These are phyloP conservation scores for Melinaea marsaeus DNA, from an alignment of 2,888 invertebrate species.

Conservation along the genomic window DNA sequence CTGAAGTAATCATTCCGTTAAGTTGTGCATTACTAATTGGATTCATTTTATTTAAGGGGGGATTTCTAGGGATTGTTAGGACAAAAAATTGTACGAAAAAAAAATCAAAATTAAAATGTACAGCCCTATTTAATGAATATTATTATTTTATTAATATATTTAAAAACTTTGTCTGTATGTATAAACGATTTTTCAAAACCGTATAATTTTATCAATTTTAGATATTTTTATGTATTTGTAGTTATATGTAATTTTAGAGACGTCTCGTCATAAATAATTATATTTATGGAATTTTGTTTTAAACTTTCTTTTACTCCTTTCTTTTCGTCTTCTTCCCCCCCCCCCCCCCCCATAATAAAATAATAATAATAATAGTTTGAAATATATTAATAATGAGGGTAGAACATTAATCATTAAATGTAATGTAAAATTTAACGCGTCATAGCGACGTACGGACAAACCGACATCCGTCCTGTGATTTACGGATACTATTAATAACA, in stretches of 20 bases:
- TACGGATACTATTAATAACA: constrained; percentile 30
- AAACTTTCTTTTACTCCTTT: no score
- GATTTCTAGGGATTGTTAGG: constrained; percentile 9
- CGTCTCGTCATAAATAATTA: no score
- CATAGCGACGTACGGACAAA: constrained; percentile 32
- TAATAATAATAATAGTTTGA: constrained; percentile 6
- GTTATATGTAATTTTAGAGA: no score
- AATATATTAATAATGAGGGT: constrained; percentile 13
- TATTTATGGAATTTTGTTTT: no score
- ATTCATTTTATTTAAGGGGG: constrained; percentile 18
- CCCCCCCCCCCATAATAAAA: background rate
- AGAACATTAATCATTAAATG: constrained; percentile 14
- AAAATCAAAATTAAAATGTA: background rate
- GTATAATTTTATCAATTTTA: no score
- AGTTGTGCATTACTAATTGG: constrained; percentile 33
- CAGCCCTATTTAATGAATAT: no score
- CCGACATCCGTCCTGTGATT: constrained; percentile 35
- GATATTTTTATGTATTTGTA: no score
- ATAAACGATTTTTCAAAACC: no score
- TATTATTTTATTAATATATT: no score
- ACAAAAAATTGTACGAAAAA: background rate
- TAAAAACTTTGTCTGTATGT: no score
- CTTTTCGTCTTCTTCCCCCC: no score
- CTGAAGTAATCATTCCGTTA: constrained; percentile 40
- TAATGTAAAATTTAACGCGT: constrained; percentile 29